phyloP scores from a whole-genome alignment of 2,888 invertebrate genomes.

The Athripsodes cinereus region DNA sequence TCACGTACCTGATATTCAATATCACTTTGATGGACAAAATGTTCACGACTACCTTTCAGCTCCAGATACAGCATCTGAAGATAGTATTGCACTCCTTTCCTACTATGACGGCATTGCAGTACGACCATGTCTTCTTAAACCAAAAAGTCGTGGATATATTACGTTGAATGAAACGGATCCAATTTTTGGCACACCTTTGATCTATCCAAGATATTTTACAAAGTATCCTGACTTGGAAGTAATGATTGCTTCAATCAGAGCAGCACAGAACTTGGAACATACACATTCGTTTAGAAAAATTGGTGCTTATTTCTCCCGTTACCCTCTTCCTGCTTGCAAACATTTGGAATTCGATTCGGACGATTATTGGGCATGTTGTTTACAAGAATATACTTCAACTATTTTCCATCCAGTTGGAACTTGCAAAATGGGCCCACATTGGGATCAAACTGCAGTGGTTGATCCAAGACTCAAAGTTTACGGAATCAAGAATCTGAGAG shows the following conservation, averaged over 20 bases:
- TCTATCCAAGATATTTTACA: conserved; percentile 64
- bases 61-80: conserved; percentile 46
- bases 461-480: conserved; percentile 57
- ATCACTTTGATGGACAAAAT: conserved; percentile 54
- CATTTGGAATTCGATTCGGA: conserved; percentile 53
- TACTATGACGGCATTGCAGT: conserved; percentile 58
- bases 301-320: conserved; percentile 51
- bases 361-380: conserved; percentile 61
- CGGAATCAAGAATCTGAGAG: conserved; percentile 56
- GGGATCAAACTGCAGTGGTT: conserved; percentile 58
- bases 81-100: conserved; percentile 49
- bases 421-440: conserved; percentile 63
- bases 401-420: conserved; percentile 66
- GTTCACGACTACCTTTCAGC: conserved; percentile 53
- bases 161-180: conserved; percentile 65
- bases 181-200: conserved; percentile 61
- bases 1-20: conserved; percentile 60
- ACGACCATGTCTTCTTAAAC: conserved; percentile 56
- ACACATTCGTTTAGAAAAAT: conserved; percentile 53
- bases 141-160: conserved; percentile 58
- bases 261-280: conserved; percentile 51
- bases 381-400: conserved; percentile 60
- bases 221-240: conserved; percentile 57
- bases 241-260: conserved; percentile 56
- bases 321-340: conserved; percentile 54